A percentile compares a stretch with the other conserved stretches of the same genome.
These are phyloP conservation scores for Dipus sagitta DNA, from an alignment of 2,797 vertebrate genomes.

Conservation along the genomic window DNA sequence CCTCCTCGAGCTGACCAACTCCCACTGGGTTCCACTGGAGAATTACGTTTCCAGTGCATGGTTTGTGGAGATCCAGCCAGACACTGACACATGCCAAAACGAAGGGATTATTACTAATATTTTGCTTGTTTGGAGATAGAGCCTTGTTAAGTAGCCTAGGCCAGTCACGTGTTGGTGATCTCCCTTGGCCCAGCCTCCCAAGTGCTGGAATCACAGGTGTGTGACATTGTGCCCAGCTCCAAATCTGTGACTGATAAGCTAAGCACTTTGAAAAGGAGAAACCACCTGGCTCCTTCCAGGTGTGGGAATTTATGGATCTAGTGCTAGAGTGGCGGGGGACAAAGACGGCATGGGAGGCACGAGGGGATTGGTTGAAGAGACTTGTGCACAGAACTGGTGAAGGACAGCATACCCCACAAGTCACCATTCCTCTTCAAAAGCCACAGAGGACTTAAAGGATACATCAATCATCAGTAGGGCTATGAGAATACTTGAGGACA, in stretches of 20 bases:
- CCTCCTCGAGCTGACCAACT: neutral
- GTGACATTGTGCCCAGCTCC: too few relatives aligned
- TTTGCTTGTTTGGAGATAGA: too few relatives aligned
- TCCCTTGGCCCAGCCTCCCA: too few relatives aligned
- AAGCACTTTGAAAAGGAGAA: neutral
- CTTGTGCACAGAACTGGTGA: neutral
- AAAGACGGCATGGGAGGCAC: neutral
- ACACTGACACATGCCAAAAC: neutral
- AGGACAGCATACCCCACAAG: neutral
- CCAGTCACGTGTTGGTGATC: too few relatives aligned
- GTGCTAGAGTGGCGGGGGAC: neutral
- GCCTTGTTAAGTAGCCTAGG: too few relatives aligned
- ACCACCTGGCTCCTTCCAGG: neutral
- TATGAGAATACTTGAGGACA: neutral
- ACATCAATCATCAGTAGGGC: neutral
- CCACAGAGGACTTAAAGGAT: neutral
- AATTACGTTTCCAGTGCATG: neutral
- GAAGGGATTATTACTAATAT: neutral
- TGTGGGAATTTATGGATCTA: neutral
- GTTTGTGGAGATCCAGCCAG: neutral
- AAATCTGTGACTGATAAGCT: neutral
- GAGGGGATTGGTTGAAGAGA: neutral
- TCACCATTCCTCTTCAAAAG: neutral
- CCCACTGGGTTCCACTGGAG: too few relatives aligned
- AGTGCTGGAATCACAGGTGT: too few relatives aligned